Percentiles rank a stretch among this genome's conserved stretches.
Evolutionary conservation across 1,140 invertebrate species (phyloP).

Genomic region (Probaryconus sp.): DNA sequence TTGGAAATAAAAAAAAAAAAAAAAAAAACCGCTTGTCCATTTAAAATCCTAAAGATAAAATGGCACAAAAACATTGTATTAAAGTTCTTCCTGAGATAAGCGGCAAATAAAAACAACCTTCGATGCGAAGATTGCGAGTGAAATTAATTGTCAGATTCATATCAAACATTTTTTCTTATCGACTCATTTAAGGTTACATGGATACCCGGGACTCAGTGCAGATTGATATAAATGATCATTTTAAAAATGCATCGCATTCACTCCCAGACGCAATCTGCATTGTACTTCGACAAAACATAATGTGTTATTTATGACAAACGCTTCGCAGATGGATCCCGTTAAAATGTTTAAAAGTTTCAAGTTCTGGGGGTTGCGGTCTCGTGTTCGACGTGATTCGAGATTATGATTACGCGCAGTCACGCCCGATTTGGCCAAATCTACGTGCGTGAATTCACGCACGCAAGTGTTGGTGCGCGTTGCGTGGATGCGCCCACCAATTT

Average conservation of each 20-base stretch:
- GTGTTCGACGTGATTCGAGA: constrained; percentile 45
- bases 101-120: constrained; percentile 4
- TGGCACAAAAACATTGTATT: not conserved
- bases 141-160: constrained; percentile 32
- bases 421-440: constrained; percentile 19
- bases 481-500: constrained; percentile 26
- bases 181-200: constrained; percentile 61
- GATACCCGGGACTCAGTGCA: constrained; percentile 44
- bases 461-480: constrained; percentile 7
- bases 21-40: no score
- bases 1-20: constrained; percentile 3
- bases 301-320: constrained; percentile 68
- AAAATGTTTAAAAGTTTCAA: constrained; percentile 63
- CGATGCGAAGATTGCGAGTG: constrained; percentile 1
- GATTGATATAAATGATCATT: constrained; percentile 36
- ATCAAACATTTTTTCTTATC: constrained; percentile 27
- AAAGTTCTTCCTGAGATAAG: not conserved
- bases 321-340: constrained; percentile 64
- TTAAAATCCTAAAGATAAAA: not conserved
- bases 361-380: constrained; percentile 33
- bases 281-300: constrained; percentile 63
- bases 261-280: not conserved
- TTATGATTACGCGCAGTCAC: constrained; percentile 57
- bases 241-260: constrained; percentile 26
- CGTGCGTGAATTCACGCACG: not conserved